These are phyloP conservation scores for Tigriopus japonicus DNA, from an alignment of 1,140 invertebrate genomes.

Conservation along the genomic window DNA sequence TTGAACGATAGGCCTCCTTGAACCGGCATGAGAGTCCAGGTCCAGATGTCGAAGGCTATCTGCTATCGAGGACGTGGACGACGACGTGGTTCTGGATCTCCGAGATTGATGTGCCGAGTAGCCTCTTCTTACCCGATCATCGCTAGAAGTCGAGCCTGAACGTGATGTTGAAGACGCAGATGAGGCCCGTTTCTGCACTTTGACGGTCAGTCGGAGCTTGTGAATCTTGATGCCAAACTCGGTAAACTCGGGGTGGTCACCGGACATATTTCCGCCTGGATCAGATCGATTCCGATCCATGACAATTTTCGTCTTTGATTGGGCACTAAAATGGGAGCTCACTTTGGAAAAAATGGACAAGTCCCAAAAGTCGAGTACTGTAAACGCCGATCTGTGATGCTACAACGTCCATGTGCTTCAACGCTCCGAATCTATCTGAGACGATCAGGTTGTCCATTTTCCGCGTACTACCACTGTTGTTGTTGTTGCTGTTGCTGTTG, in stretches of 20 bases:
- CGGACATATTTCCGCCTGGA: too few relatives aligned
- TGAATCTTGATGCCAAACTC: constrained; percentile 9
- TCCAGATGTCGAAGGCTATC: not conserved
- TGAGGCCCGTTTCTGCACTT: not conserved
- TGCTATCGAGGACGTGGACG: not conserved
- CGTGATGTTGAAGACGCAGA: not conserved
- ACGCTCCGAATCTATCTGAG: too few relatives aligned
- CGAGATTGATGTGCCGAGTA: not conserved
- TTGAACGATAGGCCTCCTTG: not conserved
- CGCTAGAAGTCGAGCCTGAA: not conserved
- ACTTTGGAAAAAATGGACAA: too few relatives aligned
- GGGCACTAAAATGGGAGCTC: too few relatives aligned
- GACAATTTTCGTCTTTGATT: too few relatives aligned
- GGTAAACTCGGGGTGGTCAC: constrained; percentile 2
- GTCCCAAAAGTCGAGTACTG: too few relatives aligned
- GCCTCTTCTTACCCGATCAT: not conserved
- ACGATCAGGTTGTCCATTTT: too few relatives aligned
- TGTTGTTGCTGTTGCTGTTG: too few relatives aligned
- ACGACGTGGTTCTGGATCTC: not conserved
- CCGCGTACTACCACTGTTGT: too few relatives aligned
- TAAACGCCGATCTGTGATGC: too few relatives aligned
- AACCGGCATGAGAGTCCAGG: not conserved
- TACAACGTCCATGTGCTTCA: too few relatives aligned
- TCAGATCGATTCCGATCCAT: too few relatives aligned
- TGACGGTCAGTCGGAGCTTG: constrained; percentile 8